Percentiles rank a stretch among this genome's conserved stretches.
Evolutionary conservation across 1,140 invertebrate species (phyloP).

Genomic region (Polypedilum vanderplanki): DNA sequence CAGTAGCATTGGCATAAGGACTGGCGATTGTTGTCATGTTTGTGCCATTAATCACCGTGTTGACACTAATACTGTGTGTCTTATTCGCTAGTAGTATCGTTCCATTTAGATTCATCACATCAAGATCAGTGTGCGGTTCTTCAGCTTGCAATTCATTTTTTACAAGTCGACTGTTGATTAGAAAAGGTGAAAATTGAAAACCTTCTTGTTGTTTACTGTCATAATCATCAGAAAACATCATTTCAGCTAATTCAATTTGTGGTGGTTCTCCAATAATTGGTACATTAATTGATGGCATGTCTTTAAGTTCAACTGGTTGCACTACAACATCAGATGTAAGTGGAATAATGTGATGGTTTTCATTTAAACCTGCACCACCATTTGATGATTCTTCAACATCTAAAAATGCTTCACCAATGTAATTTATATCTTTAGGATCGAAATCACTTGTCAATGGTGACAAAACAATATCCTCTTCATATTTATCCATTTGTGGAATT

Average conservation of each 20-base stretch:
- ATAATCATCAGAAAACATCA: constrained; percentile 33
- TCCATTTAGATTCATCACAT: neutral
- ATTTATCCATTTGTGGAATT: constrained; percentile 32
- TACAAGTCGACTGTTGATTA: neutral
- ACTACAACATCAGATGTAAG: constrained; percentile 40
- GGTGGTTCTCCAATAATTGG: constrained; percentile 43
- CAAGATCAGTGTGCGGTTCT: neutral
- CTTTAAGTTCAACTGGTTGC: constrained; percentile 41
- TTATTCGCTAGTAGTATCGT: neutral
- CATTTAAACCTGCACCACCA: neutral
- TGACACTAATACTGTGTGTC: constrained; percentile 21
- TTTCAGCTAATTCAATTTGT: constrained; percentile 43
- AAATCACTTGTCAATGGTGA: constrained; percentile 37
- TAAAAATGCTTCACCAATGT: constrained; percentile 42
- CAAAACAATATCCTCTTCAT: constrained; percentile 42
- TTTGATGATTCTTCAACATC: constrained; percentile 35
- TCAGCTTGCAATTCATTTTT: neutral
- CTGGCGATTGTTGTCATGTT: constrained; percentile 23
- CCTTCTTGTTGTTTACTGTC: constrained; percentile 11
- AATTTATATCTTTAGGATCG: constrained; percentile 41
- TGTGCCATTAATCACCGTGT: constrained; percentile 26
- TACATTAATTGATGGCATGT: constrained; percentile 39
- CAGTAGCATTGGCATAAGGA: neutral
- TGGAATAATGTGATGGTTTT: neutral
- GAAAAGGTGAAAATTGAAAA: neutral